Conservation (phyloP, 2,113 vertebrate genomes). For the Dicerorhinus sumatrensis region DNA sequence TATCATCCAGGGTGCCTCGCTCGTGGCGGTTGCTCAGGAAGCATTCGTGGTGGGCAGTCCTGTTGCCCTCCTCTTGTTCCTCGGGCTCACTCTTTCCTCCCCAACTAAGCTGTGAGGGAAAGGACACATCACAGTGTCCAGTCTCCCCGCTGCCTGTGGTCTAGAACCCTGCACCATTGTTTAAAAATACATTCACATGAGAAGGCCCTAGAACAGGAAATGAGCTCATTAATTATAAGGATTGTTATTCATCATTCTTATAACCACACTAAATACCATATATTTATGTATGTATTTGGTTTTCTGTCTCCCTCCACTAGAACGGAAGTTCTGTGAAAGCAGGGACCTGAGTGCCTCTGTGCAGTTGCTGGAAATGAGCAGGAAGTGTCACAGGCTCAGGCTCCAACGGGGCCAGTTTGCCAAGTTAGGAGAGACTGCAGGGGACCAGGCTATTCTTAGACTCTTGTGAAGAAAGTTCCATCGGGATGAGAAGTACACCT, state of each 20-base stretch:
- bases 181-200: not conserved
- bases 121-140: not conserved
- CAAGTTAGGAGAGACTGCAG: not conserved
- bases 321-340: not conserved
- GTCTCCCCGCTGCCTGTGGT: fast-evolving
- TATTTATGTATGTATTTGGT: not conserved
- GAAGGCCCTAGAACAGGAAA: not conserved
- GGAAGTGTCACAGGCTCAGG: not conserved
- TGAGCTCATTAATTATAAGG: not conserved
- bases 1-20: fast-evolving
- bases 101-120: not conserved
- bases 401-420: not conserved
- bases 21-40: not conserved
- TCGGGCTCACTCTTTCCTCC: not conserved
- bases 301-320: not conserved
- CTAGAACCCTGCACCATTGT: not conserved
- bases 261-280: not conserved
- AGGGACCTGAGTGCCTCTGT: not conserved
- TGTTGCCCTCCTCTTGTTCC: not conserved
- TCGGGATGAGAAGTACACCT: not conserved
- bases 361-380: not conserved
- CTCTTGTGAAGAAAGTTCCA: not conserved
- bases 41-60: too few species aligned
- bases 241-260: not conserved
- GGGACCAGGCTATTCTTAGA: not conserved